These are phyloP conservation scores for Margaritifera margaritifera DNA, from an alignment of 2,888 invertebrate genomes.

Conservation along the genomic window DNA sequence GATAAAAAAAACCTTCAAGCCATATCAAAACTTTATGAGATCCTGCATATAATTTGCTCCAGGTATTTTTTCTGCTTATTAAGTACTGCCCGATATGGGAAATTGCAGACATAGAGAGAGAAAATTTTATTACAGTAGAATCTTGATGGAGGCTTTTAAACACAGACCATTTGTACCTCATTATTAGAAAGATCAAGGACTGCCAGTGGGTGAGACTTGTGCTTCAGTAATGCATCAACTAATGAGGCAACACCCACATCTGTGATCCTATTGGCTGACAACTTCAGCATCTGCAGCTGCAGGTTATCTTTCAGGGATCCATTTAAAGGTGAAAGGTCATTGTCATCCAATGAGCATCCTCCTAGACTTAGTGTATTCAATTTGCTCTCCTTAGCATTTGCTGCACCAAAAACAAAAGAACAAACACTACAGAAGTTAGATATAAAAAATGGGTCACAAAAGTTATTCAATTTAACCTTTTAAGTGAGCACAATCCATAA, in stretches of 20 bases:
- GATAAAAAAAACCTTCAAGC: too few relatives aligned
- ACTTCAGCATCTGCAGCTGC: conserved; percentile 60
- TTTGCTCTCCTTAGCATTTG: conserved; percentile 30
- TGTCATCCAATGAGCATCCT: conserved; percentile 57
- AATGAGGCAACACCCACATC: conserved; percentile 46
- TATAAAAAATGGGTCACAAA: too few relatives aligned
- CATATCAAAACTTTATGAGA: too few relatives aligned
- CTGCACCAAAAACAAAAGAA: conserved; percentile 15
- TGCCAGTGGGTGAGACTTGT: conserved; percentile 50
- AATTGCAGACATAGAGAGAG: background rate
- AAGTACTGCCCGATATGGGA: too few relatives aligned
- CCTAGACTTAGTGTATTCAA: conserved; percentile 58
- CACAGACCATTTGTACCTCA: conserved; percentile 32
- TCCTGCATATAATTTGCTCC: too few relatives aligned
- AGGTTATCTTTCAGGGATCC: conserved; percentile 48
- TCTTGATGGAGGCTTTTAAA: background rate
- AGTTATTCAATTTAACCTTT: too few relatives aligned
- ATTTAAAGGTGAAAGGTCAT: conserved; percentile 51
- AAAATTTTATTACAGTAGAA: background rate
- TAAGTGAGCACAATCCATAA: too few relatives aligned
- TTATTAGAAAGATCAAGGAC: conserved; percentile 61
- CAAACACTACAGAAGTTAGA: background rate
- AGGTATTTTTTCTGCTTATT: too few relatives aligned
- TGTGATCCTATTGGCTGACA: conserved; percentile 62
- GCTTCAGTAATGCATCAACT: conserved; percentile 44